These are phyloP conservation scores for Numenius arquata DNA, from an alignment of 2,113 vertebrate species.

Conservation along the genomic window DNA sequence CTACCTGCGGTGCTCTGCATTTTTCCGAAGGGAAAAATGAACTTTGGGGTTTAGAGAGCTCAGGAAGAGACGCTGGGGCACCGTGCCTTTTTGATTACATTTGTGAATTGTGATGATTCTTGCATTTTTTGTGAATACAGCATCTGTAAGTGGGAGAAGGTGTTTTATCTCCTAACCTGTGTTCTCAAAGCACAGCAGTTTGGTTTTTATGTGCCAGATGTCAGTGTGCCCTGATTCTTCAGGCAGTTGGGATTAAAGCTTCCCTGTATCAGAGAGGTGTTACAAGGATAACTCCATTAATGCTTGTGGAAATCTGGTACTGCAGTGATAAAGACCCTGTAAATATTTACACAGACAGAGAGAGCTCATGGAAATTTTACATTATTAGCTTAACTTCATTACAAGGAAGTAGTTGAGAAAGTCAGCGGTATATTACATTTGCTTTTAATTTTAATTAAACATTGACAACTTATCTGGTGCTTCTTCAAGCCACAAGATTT, in stretches of 20 bases:
- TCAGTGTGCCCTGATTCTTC: conserved; percentile 3
- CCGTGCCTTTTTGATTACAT: not conserved
- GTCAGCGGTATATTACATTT: not conserved
- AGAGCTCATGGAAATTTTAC: not conserved
- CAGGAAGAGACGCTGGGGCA: not conserved
- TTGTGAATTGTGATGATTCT: conserved; percentile 9
- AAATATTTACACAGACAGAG: conserved; percentile 56
- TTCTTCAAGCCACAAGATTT: not conserved
- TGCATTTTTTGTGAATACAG: not conserved
- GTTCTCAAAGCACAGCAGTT: not conserved
- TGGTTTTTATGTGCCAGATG: conserved; percentile 15
- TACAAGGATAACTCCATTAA: conserved; percentile 19
- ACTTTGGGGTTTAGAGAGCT: not conserved
- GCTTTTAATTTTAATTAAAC: conserved; percentile 38
- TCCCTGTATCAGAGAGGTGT: not conserved
- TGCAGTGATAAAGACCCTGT: conserved; percentile 23
- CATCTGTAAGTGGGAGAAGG: not conserved
- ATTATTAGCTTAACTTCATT: conserved; percentile 42
- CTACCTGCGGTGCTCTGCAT: not conserved
- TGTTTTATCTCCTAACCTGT: conserved; percentile 15
- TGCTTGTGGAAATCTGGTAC: not conserved
- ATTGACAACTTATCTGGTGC: conserved; percentile 14
- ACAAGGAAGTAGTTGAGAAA: conserved; percentile 21
- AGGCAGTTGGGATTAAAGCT: conserved; percentile 16
- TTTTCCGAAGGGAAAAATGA: not conserved